Conservation (phyloP, 2,797 vertebrate species). For the Pipistrellus nathusii region DNA sequence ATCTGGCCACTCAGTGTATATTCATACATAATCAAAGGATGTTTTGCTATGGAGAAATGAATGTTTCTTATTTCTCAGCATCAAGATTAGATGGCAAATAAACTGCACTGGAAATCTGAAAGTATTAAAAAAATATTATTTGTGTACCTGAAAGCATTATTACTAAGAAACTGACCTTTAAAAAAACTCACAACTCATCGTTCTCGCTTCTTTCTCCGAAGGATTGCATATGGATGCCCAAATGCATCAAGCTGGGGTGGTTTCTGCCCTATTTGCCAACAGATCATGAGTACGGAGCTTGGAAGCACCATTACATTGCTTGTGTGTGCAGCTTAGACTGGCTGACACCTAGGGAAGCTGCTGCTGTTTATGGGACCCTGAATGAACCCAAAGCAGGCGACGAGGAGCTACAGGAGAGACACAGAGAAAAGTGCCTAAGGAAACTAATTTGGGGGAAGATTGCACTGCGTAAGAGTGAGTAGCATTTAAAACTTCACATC, state of each 20-base stretch:
- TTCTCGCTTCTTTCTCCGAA: conserved; percentile 68
- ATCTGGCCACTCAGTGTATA: too few species aligned
- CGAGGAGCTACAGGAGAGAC: conserved; percentile 88
- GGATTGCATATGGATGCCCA: conserved; percentile 91
- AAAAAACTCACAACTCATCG: background rate
- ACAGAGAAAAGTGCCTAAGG: conserved; percentile 86
- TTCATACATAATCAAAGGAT: background rate
- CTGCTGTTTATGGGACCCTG: conserved; percentile 86
- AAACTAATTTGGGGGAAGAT: conserved; percentile 88
- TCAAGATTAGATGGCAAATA: conserved; percentile 17
- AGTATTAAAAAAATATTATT: background rate
- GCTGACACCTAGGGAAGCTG: conserved; percentile 88
- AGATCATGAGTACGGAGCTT: conserved; percentile 89
- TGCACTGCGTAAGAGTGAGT: conserved; percentile 89
- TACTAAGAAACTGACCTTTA: background rate
- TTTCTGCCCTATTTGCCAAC: conserved; percentile 90
- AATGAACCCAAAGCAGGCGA: conserved; percentile 81
- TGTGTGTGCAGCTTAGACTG: conserved; percentile 88
- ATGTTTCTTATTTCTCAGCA: background rate
- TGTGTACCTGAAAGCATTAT: background rate
- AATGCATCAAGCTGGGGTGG: conserved; percentile 90
- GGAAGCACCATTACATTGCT: conserved; percentile 90
- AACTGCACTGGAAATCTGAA: background rate
- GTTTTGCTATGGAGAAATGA: background rate
- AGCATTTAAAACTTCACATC: background rate